These are phyloP conservation scores for Clamator glandarius DNA, from an alignment of 2,797 vertebrate genomes.

Conservation along the genomic window DNA sequence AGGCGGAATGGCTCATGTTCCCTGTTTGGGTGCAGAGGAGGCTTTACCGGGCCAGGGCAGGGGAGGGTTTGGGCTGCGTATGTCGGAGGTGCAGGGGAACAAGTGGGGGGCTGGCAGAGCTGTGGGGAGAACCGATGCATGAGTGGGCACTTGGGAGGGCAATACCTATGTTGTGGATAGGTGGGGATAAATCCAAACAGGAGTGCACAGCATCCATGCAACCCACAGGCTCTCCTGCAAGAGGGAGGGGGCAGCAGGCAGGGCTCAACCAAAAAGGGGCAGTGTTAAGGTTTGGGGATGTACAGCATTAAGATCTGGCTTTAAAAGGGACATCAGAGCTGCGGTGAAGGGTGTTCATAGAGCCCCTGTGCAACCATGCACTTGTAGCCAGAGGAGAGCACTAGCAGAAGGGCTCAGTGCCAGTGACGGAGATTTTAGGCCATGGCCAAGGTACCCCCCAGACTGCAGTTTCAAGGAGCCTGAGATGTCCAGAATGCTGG, in stretches of 20 bases:
- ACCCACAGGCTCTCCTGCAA: neutral
- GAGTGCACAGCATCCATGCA: neutral
- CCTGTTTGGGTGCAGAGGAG: neutral
- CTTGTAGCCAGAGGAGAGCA: neutral
- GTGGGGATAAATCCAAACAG: no score
- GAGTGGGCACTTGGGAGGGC: neutral
- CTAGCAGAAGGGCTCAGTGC: neutral
- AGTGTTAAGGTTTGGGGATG: neutral
- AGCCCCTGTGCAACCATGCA: neutral
- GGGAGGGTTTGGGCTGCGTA: neutral
- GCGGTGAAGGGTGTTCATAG: accelerated
- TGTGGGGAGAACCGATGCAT: neutral
- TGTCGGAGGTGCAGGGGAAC: neutral
- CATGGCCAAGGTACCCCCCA: neutral
- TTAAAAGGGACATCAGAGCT: neutral
- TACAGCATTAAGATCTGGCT: neutral
- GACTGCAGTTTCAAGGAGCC: neutral
- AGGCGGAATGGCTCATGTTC: no score
- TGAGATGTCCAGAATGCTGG: neutral
- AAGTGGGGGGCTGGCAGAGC: neutral
- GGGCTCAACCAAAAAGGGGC: neutral
- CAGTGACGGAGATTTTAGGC: neutral
- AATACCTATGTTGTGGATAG: neutral
- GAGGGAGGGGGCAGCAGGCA: neutral
- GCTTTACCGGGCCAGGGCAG: neutral